Percentiles rank a stretch among this genome's conserved stretches.
These are phyloP conservation scores for Brachionus rubens DNA, from an alignment of 1,140 invertebrate species.

Conservation along the genomic window DNA sequence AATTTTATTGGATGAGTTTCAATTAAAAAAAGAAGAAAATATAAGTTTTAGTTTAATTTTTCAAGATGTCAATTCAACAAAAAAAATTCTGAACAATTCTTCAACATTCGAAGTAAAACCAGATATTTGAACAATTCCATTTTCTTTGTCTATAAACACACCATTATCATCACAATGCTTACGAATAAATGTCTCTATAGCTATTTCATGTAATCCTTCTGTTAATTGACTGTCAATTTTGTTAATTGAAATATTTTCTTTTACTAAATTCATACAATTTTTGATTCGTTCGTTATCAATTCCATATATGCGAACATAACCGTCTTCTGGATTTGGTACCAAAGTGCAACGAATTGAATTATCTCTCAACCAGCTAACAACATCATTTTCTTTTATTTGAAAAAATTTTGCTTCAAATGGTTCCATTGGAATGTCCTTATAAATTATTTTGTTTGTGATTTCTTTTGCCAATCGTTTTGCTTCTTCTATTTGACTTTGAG, in stretches of 20 bases:
- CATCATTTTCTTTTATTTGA: background rate
- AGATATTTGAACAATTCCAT: background rate
- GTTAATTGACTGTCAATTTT: background rate
- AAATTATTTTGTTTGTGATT: background rate
- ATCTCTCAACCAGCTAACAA: conserved; percentile 29
- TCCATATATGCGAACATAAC: background rate
- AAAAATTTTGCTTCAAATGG: background rate
- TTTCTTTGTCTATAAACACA: background rate
- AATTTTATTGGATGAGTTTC: too few relatives aligned
- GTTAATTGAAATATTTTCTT: background rate
- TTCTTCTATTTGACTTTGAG: background rate
- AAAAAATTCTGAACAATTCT: background rate
- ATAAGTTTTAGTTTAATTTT: too few relatives aligned
- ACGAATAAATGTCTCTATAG: background rate
- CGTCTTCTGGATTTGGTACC: background rate
- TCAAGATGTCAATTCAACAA: background rate
- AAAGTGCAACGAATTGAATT: background rate
- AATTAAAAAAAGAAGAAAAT: too few relatives aligned
- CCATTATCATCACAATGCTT: background rate
- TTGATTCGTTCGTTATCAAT: background rate
- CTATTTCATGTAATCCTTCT: background rate
- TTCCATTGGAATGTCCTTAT: background rate
- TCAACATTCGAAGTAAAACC: background rate
- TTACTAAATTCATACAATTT: background rate
- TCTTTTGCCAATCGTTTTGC: background rate